Conservation (phyloP, 2,888 invertebrate species). For the Brenthis ino region DNA sequence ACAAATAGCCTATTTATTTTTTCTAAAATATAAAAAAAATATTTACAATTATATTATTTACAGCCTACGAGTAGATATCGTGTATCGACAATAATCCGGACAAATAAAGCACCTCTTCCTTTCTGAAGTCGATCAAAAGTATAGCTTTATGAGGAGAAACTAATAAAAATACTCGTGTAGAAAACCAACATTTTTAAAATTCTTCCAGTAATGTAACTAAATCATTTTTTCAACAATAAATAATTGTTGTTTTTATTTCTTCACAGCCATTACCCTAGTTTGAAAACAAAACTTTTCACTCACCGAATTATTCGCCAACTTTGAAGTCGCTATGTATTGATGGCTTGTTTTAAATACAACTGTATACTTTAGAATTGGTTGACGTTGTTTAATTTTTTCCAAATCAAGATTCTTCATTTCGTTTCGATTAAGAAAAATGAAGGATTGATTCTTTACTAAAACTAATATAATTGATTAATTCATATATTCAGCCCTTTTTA, state of each 20-base stretch:
- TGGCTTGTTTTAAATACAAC: constrained; percentile 20
- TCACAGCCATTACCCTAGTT: constrained; percentile 28
- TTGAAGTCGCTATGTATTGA: constrained; percentile 16
- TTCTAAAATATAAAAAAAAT: too few species aligned
- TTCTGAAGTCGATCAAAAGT: too few species aligned
- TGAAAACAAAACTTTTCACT: constrained; percentile 30
- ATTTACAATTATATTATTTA: too few species aligned
- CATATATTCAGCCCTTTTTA: too few species aligned
- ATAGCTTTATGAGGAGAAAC: too few species aligned
- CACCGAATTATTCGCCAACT: constrained; percentile 25
- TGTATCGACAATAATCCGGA: too few species aligned
- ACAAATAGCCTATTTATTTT: too few species aligned
- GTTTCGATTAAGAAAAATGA: neutral
- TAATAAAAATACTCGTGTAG: too few species aligned
- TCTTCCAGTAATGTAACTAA: neutral
- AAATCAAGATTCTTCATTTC: neutral
- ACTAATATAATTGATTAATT: too few species aligned
- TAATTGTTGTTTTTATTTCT: constrained; percentile 11
- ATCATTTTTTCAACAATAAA: constrained; percentile 8
- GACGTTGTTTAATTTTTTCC: constrained; percentile 3
- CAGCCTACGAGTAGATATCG: too few species aligned
- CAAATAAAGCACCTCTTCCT: too few species aligned
- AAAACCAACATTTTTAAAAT: neutral
- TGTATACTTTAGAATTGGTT: constrained; percentile 12
- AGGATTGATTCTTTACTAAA: too few species aligned